Percentiles rank a stretch among this genome's conserved stretches.
Conservation (phyloP, 2,888 invertebrate species). For the Orgyia antiqua region DNA sequence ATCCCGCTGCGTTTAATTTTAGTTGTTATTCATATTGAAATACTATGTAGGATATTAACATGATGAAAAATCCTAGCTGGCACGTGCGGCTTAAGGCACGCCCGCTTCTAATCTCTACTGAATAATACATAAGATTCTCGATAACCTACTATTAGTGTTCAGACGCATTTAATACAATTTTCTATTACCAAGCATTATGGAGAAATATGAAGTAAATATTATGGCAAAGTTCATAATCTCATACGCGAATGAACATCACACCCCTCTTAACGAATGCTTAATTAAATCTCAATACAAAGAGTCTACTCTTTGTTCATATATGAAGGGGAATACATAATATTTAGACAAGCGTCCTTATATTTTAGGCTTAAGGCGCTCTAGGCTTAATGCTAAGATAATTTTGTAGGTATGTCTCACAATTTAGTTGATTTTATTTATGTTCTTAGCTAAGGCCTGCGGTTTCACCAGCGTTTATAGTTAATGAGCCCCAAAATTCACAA, state of each 20-base stretch:
- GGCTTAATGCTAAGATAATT: constrained; percentile 32
- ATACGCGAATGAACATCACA: constrained; percentile 47
- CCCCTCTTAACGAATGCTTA: constrained; percentile 46
- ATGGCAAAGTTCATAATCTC: constrained; percentile 40
- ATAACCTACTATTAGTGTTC: constrained; percentile 69
- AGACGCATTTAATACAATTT: constrained; percentile 63
- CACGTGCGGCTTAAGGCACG: constrained; percentile 40
- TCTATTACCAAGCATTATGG: constrained; percentile 56
- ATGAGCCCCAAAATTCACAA: too few relatives aligned
- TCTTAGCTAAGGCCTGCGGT: too few relatives aligned
- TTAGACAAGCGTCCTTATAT: constrained; percentile 18
- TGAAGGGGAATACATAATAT: constrained; percentile 38
- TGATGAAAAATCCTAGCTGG: constrained; percentile 54
- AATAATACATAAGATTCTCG: constrained; percentile 74
- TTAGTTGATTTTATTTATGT: too few relatives aligned
- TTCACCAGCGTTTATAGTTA: too few relatives aligned
- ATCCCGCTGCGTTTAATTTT: constrained; percentile 30
- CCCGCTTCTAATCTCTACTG: constrained; percentile 63
- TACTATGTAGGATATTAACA: constrained; percentile 44
- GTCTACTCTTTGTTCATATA: constrained; percentile 10
- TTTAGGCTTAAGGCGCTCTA: too few relatives aligned
- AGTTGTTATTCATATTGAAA: constrained; percentile 39
- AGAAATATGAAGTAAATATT: constrained; percentile 21
- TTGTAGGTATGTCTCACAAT: too few relatives aligned
- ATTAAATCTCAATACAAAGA: constrained; percentile 69